phyloP scores from a whole-genome alignment of 2,797 vertebrate genomes.

The Sebastes miniatus region DNA sequence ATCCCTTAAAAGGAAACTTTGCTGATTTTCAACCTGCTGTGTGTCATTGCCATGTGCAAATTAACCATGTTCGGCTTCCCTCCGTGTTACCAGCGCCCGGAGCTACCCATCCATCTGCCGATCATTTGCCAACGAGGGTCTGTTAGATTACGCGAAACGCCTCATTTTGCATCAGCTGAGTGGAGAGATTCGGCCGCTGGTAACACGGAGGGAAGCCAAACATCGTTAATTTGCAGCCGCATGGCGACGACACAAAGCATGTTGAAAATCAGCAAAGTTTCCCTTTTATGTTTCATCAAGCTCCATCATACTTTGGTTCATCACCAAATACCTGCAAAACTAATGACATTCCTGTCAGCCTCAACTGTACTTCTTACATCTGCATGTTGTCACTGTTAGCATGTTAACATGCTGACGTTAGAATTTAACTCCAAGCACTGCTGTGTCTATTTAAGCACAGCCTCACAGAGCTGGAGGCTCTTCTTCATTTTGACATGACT shows the following conservation, averaged over 20 bases:
- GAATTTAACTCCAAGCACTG: neutral
- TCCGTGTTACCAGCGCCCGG: neutral
- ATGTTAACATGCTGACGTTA: neutral
- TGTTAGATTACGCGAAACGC: too few species aligned
- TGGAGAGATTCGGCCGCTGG: fast-evolving
- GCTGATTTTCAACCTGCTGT: neutral
- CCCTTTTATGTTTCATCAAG: neutral
- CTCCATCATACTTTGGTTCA: neutral
- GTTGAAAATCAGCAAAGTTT: too few species aligned
- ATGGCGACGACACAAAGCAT: neutral
- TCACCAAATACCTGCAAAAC: neutral
- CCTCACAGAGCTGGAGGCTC: neutral
- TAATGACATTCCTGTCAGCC: neutral
- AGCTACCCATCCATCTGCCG: too few species aligned
- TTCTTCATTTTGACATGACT: neutral
- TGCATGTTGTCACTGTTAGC: neutral
- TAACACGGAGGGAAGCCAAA: too few species aligned
- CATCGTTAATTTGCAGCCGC: neutral
- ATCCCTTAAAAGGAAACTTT: neutral
- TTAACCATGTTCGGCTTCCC: neutral
- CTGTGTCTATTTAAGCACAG: neutral
- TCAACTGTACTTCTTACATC: neutral
- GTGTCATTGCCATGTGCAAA: neutral
- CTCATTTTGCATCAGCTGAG: neutral
- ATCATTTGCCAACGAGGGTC: too few species aligned